Base-by-base conservation (phyloP, 2,113 vertebrate species). In the Phodopus roborovskii region DNA sequence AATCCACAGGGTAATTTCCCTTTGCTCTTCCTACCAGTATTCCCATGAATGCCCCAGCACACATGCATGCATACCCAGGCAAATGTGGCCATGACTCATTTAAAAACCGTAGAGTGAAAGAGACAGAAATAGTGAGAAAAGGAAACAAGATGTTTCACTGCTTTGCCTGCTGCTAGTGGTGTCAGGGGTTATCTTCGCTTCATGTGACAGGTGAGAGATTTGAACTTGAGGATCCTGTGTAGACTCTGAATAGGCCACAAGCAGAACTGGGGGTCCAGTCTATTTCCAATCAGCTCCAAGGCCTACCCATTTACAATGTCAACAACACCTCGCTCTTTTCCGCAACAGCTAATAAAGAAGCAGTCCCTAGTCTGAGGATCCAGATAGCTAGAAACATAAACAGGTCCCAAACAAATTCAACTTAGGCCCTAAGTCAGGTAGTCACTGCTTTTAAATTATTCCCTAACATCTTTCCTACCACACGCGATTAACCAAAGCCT, bases 11-110 rank as follows among this genome's bases (percentile, higher is more conserved):
- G n/a, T 19, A 26, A 19, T 79, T 90, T 94, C 85, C 20, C 60
- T 30, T 70, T 30, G 24, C 60, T 28, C 50, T 45, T 4, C 6
- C 73, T 64, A 11, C 17, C 36, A 7, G 6, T 30, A 39, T 53
- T n/a, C 50, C 50, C 5, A 74, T 5, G 53, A 33, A 36, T 33
- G 0, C 11, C 24, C 33, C 2, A 24, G 13, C 9, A 9, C 1
- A 33, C 9, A 19, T 22, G 66, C 13, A 45, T 6, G 4, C 3
- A 12, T 6, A 48, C 26, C 19, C 45, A 66, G 30, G 73, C 28
- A 82, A 62, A 60, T 1, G 2, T 2, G 9, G 16, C n/a, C n/a
- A 33, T 8, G 19, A n/a, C 2, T 11, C n/a, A 50, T 15, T 93
- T 56, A 56, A 82, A 92, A 88, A 24, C 71, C 36, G 42, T n/a